Percentiles rank a stretch among this genome's conserved stretches.
These are phyloP conservation scores for Sarcoramphus papa DNA, from an alignment of 2,797 vertebrate species.

Conservation along the genomic window DNA sequence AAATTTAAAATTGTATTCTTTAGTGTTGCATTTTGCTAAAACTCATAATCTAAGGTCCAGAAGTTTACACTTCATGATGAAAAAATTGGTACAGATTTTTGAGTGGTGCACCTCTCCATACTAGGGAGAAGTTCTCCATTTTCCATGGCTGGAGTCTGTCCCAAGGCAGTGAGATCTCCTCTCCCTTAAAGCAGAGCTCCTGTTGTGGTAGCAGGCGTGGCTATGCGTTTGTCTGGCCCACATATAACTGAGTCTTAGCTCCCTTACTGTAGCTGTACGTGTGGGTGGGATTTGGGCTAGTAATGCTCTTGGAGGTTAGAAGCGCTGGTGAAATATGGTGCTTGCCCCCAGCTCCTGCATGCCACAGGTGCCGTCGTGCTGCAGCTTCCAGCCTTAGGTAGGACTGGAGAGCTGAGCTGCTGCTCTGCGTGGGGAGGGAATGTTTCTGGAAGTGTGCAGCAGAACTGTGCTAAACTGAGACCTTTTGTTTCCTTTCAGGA, in stretches of 20 bases:
- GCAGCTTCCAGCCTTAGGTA: background rate
- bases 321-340: background rate
- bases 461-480: background rate
- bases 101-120: background rate
- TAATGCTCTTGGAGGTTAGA: background rate
- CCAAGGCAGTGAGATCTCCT: background rate
- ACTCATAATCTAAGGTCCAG: background rate
- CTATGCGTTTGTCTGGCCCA: background rate
- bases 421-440: background rate
- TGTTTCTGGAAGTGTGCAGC: background rate
- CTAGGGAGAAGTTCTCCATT: background rate
- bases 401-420: background rate
- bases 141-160: background rate
- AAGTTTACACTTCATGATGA: background rate
- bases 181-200: background rate
- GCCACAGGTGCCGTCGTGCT: rapidly evolving
- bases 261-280: rapidly evolving
- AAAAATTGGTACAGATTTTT: background rate
- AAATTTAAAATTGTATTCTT: background rate
- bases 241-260: background rate
- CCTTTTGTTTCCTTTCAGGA: background rate
- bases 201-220: background rate
- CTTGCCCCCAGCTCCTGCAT: too few species aligned
- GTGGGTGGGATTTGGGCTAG: background rate
- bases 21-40: background rate